phyloP scores from a whole-genome alignment of 2,797 vertebrate species.

The Halcyon chelicuti region DNA sequence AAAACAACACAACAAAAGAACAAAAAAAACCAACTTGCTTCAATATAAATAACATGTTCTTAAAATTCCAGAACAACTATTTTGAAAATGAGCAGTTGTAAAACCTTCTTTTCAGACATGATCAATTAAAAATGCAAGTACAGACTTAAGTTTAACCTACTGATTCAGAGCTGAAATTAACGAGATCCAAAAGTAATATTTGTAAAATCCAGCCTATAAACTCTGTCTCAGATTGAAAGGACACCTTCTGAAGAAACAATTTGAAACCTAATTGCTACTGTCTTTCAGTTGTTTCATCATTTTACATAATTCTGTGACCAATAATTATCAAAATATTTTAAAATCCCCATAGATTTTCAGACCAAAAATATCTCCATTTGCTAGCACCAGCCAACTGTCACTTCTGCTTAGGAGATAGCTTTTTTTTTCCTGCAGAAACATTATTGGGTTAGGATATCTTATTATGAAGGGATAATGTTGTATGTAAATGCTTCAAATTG shows the following conservation, averaged over 20 bases:
- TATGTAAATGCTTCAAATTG: not conserved
- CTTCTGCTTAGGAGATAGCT: not conserved
- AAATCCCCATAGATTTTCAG: not conserved
- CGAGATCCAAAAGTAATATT: not conserved
- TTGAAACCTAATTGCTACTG: not conserved
- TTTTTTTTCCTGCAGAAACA: not conserved
- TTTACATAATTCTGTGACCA: not conserved
- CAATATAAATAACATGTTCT: not conserved
- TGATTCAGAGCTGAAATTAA: not conserved
- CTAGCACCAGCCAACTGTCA: not conserved
- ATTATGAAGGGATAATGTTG: not conserved
- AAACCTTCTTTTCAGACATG: not conserved
- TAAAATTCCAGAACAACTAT: not conserved
- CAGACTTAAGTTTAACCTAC: not conserved
- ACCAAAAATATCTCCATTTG: not conserved
- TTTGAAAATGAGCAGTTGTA: not conserved
- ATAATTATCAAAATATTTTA: not conserved
- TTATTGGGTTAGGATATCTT: not conserved
- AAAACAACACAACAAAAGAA: no score
- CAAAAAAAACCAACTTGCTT: not conserved
- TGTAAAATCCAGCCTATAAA: not conserved
- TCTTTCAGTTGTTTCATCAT: not conserved
- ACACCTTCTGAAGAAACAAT: not conserved
- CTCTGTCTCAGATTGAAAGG: not conserved
- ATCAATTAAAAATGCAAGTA: not conserved